Evolutionary conservation across 2,797 vertebrate species (phyloP).

Genomic region (Brotula barbata): DNA sequence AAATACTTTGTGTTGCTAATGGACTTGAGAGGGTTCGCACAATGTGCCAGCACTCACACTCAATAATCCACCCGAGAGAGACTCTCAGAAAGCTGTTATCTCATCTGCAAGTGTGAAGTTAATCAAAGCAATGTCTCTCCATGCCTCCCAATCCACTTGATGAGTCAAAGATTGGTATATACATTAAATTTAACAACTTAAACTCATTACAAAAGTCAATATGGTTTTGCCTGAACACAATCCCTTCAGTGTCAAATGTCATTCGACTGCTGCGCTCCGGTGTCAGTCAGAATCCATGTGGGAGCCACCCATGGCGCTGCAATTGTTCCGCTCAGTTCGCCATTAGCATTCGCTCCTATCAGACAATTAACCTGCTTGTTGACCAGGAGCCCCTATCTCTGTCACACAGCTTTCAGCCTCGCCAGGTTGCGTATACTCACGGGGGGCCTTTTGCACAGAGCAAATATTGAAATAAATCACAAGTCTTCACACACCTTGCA

Average conservation of each 20-base stretch:
- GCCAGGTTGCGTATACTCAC: slow-evolving; percentile 44
- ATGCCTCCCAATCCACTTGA: slow-evolving; percentile 19
- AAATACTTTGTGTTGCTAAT: slow-evolving; percentile 52
- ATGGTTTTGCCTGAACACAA: slow-evolving; percentile 1
- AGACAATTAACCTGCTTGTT: slow-evolving; percentile 74
- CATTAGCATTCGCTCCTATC: slow-evolving; percentile 61
- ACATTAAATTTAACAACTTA: slow-evolving; percentile 38
- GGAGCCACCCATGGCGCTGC: slow-evolving; percentile 11
- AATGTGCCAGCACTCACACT: slow-evolving; percentile 47
- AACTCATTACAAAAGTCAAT: slow-evolving; percentile 26
- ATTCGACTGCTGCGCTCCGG: slow-evolving; percentile 26
- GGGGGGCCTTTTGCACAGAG: slow-evolving; percentile 36
- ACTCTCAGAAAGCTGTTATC: slow-evolving; percentile 62
- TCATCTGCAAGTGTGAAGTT: slow-evolving; percentile 59
- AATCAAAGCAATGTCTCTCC: slow-evolving; percentile 57
- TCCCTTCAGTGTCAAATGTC: slow-evolving; percentile 21
- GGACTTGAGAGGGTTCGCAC: slow-evolving; percentile 51
- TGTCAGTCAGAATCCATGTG: slow-evolving; percentile 34
- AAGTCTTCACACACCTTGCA: slow-evolving; percentile 2
- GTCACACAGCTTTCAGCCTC: slow-evolving; percentile 42
- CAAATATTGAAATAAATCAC: slow-evolving; percentile 45
- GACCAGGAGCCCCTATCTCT: slow-evolving; percentile 63
- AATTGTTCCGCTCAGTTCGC: slow-evolving; percentile 24
- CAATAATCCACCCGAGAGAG: slow-evolving; percentile 55
- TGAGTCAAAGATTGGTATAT: slow-evolving; percentile 3